A percentile compares a stretch with the other conserved stretches of the same genome.
phyloP scores from a whole-genome alignment of 1,140 invertebrate genomes.

The Dreissena polymorpha region DNA sequence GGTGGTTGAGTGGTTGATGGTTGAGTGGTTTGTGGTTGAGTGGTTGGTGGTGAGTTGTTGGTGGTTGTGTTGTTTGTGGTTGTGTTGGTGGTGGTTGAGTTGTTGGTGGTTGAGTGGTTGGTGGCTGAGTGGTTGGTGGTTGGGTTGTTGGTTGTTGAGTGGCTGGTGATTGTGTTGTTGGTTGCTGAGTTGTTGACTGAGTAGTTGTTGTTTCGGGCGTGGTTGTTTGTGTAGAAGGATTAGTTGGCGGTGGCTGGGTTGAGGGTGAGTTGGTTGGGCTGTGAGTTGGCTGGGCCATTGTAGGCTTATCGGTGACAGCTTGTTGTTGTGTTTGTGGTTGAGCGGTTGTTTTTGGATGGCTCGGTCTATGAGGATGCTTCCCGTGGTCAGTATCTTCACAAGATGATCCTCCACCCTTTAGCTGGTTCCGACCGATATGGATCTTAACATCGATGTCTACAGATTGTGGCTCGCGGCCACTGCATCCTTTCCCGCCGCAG shows the following conservation, averaged over 20 bases:
- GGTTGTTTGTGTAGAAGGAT: not conserved
- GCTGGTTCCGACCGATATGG: constrained; percentile 18
- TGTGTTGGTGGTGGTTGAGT: not conserved
- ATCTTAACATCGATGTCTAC: constrained; percentile 40
- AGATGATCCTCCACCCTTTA: not conserved
- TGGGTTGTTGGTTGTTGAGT: not conserved
- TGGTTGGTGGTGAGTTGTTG: not conserved
- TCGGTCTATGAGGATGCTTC: too few relatives aligned
- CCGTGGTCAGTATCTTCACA: too few relatives aligned
- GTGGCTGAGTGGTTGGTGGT: not conserved
- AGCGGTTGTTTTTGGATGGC: not conserved
- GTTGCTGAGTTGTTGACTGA: not conserved
- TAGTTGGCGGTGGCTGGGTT: too few relatives aligned
- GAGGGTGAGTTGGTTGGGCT: too few relatives aligned
- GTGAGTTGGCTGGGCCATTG: too few relatives aligned
- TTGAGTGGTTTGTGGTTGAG: not conserved
- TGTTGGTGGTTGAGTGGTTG: not conserved
- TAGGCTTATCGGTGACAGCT: too few relatives aligned
- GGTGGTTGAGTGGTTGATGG: not conserved
- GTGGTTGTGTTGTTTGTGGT: not conserved
- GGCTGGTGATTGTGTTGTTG: constrained; percentile 4
- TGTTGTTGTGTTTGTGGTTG: too few relatives aligned
- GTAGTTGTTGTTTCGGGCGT: constrained; percentile 1
- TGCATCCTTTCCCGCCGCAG: constrained; percentile 27
- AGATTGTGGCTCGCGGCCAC: constrained; percentile 10